Evolutionary conservation across 2,888 invertebrate genomes (phyloP).

Genomic region (Spatulosminthurus flaviceps): DNA sequence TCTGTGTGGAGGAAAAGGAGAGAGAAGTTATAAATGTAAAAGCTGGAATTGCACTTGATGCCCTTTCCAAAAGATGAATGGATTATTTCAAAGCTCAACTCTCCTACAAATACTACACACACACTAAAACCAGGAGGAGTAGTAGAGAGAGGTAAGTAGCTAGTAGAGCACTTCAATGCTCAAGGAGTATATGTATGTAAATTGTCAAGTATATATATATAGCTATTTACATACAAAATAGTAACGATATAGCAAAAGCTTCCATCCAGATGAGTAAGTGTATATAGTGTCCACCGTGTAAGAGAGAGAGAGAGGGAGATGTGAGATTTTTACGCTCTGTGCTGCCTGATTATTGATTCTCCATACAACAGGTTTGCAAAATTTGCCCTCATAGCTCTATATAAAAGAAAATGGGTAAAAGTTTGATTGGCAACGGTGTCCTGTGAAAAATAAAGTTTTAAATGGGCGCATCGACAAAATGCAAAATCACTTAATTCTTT

Average conservation of each 20-base stretch:
- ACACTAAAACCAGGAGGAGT: no score
- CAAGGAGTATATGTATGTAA: no score
- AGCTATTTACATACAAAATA: no score
- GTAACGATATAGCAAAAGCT: neutral
- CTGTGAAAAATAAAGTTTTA: slow-evolving; percentile 47
- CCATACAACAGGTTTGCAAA: slow-evolving; percentile 51
- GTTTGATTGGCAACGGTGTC: slow-evolving; percentile 46
- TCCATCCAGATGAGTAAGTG: slow-evolving; percentile 46
- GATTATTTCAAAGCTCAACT: slow-evolving; percentile 41
- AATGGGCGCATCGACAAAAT: slow-evolving; percentile 38
- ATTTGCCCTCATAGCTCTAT: slow-evolving; percentile 39
- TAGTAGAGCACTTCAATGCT: neutral
- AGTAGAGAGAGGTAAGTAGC: neutral
- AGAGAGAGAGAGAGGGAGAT: slow-evolving; percentile 43
- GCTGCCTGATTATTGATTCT: slow-evolving; percentile 50
- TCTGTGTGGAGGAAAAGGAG: no score
- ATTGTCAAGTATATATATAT: no score
- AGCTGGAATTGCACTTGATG: slow-evolving; percentile 23
- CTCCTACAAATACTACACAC: slow-evolving; percentile 15
- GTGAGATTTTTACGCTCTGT: slow-evolving; percentile 47
- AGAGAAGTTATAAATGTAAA: neutral
- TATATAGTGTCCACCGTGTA: slow-evolving; percentile 27
- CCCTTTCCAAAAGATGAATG: slow-evolving; percentile 40
- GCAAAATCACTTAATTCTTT: slow-evolving; percentile 46
- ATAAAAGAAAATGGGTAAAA: slow-evolving; percentile 31